Evolutionary conservation across 2,888 invertebrate species (phyloP).

Genomic region (Unio pictorum): DNA sequence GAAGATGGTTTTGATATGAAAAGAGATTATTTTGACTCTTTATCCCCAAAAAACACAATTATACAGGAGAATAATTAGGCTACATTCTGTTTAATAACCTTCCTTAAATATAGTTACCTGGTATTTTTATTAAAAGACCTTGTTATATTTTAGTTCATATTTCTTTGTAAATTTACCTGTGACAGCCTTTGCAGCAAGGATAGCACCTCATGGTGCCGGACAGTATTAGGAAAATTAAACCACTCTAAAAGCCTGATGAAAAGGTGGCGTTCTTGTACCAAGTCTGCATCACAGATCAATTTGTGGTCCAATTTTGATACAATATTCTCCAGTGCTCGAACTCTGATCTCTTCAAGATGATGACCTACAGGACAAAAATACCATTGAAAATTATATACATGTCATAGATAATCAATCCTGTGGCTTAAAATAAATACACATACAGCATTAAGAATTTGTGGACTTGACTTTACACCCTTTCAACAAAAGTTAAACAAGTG

Average conservation of each 20-base stretch:
- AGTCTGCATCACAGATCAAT: slow-evolving; percentile 66
- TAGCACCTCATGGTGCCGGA: slow-evolving; percentile 60
- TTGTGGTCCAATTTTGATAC: slow-evolving; percentile 67
- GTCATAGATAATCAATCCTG: not conserved
- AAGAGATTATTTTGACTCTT: not conserved
- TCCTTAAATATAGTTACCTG: not conserved
- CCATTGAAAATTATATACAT: not conserved
- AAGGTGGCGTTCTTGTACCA: slow-evolving; percentile 68
- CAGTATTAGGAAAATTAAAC: slow-evolving; percentile 67
- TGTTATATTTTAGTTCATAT: not conserved
- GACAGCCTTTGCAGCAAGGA: slow-evolving; percentile 58
- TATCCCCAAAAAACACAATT: not conserved
- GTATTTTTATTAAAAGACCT: not conserved
- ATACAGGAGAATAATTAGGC: not conserved
- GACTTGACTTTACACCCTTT: too few species aligned
- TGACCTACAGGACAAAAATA: slow-evolving; percentile 57
- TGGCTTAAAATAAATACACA: too few species aligned
- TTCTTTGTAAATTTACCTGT: slow-evolving; percentile 47
- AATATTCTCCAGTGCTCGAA: slow-evolving; percentile 67
- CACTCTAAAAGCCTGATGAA: slow-evolving; percentile 69
- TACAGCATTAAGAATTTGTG: too few species aligned
- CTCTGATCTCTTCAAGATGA: slow-evolving; percentile 67
- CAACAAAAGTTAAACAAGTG: too few species aligned
- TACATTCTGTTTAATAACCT: not conserved
- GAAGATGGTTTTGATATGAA: too few species aligned